These are phyloP conservation scores for Cyanocitta stelleri DNA, from an alignment of 2,113 vertebrate species.

Conservation along the genomic window DNA sequence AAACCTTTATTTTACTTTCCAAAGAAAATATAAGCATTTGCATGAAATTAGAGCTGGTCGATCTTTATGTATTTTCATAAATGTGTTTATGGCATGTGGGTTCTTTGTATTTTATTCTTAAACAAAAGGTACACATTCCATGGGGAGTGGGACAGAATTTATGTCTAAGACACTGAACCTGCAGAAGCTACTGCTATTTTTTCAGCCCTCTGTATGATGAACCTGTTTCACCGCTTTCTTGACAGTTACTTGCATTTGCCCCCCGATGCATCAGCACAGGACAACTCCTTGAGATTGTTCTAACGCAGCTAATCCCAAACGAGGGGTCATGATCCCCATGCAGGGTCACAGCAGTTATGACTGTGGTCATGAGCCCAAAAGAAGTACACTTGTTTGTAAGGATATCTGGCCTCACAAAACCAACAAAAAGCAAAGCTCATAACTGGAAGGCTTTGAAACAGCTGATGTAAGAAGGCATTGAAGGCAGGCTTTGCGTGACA, in stretches of 20 bases:
- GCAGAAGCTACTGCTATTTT: background rate
- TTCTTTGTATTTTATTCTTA: background rate
- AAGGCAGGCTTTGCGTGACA: background rate
- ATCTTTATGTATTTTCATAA: background rate
- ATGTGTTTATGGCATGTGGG: accelerated
- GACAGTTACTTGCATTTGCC: background rate
- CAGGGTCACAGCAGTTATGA: background rate
- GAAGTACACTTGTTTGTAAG: background rate
- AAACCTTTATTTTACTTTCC: background rate
- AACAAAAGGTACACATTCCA: background rate
- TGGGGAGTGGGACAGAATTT: background rate
- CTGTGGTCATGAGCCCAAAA: background rate
- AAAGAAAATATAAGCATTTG: background rate
- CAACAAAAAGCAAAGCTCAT: background rate
- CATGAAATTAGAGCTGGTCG: background rate
- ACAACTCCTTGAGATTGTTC: background rate
- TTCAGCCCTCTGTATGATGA: background rate
- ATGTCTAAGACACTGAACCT: background rate
- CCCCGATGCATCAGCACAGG: background rate
- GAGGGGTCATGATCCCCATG: background rate
- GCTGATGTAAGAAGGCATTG: background rate
- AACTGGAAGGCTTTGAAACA: background rate
- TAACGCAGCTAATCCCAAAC: background rate
- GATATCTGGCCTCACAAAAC: background rate
- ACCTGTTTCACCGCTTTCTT: background rate